Conservation (phyloP, 2,797 vertebrate species). For the Brachyrhaphis roseni region DNA sequence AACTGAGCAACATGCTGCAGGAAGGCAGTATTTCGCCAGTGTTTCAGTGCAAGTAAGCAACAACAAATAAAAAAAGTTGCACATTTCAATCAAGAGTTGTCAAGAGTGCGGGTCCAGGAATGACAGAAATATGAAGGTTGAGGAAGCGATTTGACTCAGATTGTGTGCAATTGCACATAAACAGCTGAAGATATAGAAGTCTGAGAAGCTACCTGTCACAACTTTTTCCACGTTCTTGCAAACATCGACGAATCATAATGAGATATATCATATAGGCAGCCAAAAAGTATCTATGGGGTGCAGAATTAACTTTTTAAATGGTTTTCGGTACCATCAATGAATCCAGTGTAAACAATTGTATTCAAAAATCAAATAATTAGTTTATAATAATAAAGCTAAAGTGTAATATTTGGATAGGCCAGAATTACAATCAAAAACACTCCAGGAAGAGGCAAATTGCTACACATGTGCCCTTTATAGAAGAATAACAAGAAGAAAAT, state of each 20-base stretch:
- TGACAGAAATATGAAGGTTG: background rate
- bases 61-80: conserved; percentile 11
- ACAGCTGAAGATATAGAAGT: conserved; percentile 13
- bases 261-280: no score
- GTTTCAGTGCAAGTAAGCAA: conserved; percentile 59
- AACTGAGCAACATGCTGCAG: conserved; percentile 58
- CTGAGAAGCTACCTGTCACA: conserved; percentile 18
- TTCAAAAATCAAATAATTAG: background rate
- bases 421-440: no score
- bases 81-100: conserved; percentile 45
- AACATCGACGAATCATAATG: background rate
- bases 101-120: conserved; percentile 25
- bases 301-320: background rate
- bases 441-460: background rate
- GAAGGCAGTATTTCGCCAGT: conserved; percentile 41
- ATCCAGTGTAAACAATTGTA: background rate
- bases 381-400: background rate
- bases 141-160: conserved; percentile 15
- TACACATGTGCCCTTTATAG: background rate
- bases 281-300: background rate
- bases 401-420: background rate
- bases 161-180: conserved; percentile 42
- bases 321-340: background rate
- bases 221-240: background rate
- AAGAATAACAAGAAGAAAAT: background rate